phyloP scores from a whole-genome alignment of 64 coral and sea anemone species.

The Montipora efflorescens region DNA sequence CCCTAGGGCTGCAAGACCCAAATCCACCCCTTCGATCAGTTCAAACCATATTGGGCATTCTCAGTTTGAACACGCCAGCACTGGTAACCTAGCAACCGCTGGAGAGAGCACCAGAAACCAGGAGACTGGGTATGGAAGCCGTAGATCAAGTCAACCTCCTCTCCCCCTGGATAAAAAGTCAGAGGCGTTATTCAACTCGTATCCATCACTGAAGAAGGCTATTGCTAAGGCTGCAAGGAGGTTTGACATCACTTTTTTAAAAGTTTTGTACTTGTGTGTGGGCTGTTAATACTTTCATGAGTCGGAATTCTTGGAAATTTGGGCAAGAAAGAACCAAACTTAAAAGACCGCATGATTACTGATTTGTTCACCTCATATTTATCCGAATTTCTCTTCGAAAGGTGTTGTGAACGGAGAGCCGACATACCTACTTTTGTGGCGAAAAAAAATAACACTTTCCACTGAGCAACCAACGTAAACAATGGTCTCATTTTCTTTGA shows the following conservation, averaged over 20 bases:
- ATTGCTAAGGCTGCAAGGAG: constrained; percentile 47
- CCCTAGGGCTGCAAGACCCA: constrained; percentile 65
- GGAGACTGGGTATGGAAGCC: constrained; percentile 84
- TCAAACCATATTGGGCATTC: constrained; percentile 38
- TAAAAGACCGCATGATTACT: too few species aligned
- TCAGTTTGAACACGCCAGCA: constrained; percentile 58
- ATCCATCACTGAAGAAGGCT: constrained; percentile 83
- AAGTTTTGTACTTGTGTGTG: too few species aligned
- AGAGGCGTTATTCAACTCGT: constrained; percentile 46
- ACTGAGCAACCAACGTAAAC: too few species aligned
- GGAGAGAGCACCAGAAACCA: constrained; percentile 90
- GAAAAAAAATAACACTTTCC: too few species aligned
- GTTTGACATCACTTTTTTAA: neutral
- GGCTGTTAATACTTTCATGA: too few species aligned
- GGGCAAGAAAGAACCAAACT: too few species aligned
- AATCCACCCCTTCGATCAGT: constrained; percentile 79
- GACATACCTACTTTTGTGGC: too few species aligned
- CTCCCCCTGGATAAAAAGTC: constrained; percentile 46
- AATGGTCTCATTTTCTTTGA: too few species aligned
- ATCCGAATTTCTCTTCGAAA: too few species aligned
- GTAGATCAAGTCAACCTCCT: constrained; percentile 52
- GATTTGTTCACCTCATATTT: too few species aligned
- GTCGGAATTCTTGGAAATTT: too few species aligned
- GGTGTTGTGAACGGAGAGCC: too few species aligned
- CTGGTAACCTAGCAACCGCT: constrained; percentile 83